A percentile compares a stretch with the other conserved stretches of the same genome.
Evolutionary conservation across 2,113 vertebrate species (phyloP).

Genomic region (Macquaria ambigua): DNA sequence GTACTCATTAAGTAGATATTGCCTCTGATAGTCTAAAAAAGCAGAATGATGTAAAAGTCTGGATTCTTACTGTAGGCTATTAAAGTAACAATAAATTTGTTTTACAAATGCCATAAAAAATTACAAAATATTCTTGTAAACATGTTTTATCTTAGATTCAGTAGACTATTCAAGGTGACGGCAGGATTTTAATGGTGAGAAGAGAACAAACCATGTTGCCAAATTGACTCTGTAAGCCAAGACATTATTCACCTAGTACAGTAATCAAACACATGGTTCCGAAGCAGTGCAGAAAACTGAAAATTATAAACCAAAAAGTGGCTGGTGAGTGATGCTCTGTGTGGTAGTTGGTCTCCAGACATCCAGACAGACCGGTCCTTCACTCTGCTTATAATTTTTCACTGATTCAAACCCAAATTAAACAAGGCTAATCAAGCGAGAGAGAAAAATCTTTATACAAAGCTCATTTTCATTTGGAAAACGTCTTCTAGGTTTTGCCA

Average conservation of each 20-base stretch:
- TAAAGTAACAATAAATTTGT: slow-evolving; percentile 49
- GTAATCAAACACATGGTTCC: slow-evolving; percentile 46
- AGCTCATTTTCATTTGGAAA: slow-evolving; percentile 66
- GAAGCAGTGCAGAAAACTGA: slow-evolving; percentile 43
- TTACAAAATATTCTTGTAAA: slow-evolving; percentile 58
- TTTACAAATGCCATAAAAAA: slow-evolving; percentile 59
- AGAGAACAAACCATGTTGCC: slow-evolving; percentile 20
- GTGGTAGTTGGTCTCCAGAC: slow-evolving; percentile 30
- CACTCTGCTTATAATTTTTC: slow-evolving; percentile 51
- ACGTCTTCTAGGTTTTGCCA: slow-evolving; percentile 35
- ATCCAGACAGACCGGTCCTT: slow-evolving; percentile 10
- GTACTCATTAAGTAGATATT: slow-evolving; percentile 29
- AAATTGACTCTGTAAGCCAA: slow-evolving; percentile 37
- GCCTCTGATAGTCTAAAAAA: slow-evolving; percentile 3
- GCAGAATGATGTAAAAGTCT: slow-evolving; percentile 41
- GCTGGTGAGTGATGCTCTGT: slow-evolving; percentile 38
- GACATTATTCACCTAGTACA: slow-evolving; percentile 45
- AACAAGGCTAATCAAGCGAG: slow-evolving; percentile 55
- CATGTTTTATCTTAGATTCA: slow-evolving; percentile 31
- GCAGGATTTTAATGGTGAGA: slow-evolving; percentile 50
- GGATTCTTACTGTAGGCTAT: slow-evolving; percentile 30
- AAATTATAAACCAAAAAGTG: slow-evolving; percentile 37
- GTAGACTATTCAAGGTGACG: slow-evolving; percentile 39
- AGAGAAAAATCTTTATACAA: slow-evolving; percentile 46
- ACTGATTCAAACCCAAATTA: slow-evolving; percentile 53